Conservation (phyloP, 2,888 invertebrate species). For the Melanostoma scalare region DNA sequence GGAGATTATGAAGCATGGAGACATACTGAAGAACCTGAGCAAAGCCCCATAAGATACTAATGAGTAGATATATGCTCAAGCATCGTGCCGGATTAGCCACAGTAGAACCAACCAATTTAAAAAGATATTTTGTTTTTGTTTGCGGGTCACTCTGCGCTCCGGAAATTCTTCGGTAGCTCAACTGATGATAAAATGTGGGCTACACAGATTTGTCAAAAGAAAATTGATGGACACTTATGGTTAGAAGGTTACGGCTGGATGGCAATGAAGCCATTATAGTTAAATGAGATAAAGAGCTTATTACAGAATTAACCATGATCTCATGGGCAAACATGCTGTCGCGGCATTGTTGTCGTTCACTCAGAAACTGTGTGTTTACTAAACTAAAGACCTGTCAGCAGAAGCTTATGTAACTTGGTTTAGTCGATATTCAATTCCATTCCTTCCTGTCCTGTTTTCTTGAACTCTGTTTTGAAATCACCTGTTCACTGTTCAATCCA, state of each 20-base stretch:
- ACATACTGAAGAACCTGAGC: slow-evolving; percentile 19
- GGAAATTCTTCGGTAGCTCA: slow-evolving; percentile 57
- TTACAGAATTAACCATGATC: no score
- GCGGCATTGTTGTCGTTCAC: no score
- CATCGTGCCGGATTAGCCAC: slow-evolving; percentile 51
- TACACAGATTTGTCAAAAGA: slow-evolving; percentile 28
- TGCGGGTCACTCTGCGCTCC: slow-evolving; percentile 48
- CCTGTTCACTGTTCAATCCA: slow-evolving; percentile 47
- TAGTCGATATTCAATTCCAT: slow-evolving; percentile 45
- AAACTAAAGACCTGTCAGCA: no score
- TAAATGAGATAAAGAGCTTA: slow-evolving; percentile 14
- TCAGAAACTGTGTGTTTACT: no score
- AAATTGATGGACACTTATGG: slow-evolving; percentile 58
- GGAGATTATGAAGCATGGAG: slow-evolving; percentile 50
- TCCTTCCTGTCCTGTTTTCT: not conserved
- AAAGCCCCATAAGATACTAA: slow-evolving; percentile 4
- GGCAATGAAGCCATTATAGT: slow-evolving; percentile 42
- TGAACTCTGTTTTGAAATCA: slow-evolving; percentile 46
- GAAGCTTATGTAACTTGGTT: slow-evolving; percentile 1
- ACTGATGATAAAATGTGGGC: slow-evolving; percentile 25
- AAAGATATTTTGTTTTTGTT: slow-evolving; percentile 23
- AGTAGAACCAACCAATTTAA: slow-evolving; percentile 60
- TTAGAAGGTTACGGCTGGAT: no score
- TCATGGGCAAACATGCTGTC: no score
- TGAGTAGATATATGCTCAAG: slow-evolving; percentile 34